These are phyloP conservation scores for Morone saxatilis DNA, from an alignment of 2,113 vertebrate species.

Conservation along the genomic window DNA sequence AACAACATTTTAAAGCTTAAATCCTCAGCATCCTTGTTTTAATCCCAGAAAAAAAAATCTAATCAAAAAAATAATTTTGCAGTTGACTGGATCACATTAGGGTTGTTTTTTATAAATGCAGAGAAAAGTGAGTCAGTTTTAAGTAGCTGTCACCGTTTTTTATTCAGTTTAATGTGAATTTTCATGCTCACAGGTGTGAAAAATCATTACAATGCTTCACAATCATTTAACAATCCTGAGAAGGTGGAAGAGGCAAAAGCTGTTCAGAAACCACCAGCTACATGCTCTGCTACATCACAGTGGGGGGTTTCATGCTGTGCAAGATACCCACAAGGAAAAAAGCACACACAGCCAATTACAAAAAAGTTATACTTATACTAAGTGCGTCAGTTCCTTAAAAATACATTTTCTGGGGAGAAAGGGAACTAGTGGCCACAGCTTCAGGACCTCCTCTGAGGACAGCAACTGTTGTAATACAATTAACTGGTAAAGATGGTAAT, in stretches of 20 bases:
- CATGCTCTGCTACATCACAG: not conserved
- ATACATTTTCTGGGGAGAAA: not conserved
- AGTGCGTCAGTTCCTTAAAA: slow-evolving; percentile 19
- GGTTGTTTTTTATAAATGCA: no score
- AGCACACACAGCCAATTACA: not conserved
- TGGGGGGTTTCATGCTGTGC: not conserved
- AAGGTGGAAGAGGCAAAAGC: not conserved
- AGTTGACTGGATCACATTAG: no score
- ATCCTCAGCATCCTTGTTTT: not conserved
- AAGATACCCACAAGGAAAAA: not conserved
- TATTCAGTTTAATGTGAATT: not conserved
- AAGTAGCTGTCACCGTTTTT: not conserved
- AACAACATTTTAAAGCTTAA: not conserved
- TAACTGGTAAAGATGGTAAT: slow-evolving; percentile 15
- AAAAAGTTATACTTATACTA: slow-evolving; percentile 19
- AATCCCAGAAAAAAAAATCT: not conserved
- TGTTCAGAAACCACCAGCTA: not conserved
- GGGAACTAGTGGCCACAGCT: not conserved
- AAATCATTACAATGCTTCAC: not conserved
- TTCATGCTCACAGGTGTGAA: not conserved
- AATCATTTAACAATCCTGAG: not conserved
- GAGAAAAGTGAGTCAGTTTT: no score
- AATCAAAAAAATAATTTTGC: not conserved
- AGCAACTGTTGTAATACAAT: slow-evolving; percentile 20
- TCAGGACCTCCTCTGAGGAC: slow-evolving; percentile 28